Conservation (phyloP, 2,888 invertebrate species). For the Orchesella flavescens region DNA sequence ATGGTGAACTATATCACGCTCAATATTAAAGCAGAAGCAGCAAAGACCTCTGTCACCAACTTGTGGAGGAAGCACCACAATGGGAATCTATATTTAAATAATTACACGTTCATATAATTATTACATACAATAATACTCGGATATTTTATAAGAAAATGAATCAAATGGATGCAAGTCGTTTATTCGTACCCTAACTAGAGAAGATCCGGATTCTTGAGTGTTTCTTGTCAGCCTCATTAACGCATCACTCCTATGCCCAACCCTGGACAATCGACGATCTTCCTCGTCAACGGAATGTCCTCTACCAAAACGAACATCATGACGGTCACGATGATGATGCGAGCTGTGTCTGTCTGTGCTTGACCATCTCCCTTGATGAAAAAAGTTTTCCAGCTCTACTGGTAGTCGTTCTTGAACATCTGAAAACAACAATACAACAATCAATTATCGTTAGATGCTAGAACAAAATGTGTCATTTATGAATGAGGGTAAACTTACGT, state of each 20-base stretch:
- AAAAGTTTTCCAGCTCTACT: background rate
- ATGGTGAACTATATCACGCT: constrained; percentile 72
- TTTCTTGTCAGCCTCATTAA: constrained; percentile 62
- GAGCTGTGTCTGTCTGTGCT: background rate
- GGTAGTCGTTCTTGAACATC: constrained; percentile 5
- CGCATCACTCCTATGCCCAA: constrained; percentile 46
- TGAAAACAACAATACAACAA: constrained; percentile 27
- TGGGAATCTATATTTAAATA: constrained; percentile 53
- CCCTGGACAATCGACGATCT: constrained; percentile 40
- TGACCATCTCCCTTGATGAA: constrained; percentile 12
- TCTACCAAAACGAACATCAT: constrained; percentile 45
- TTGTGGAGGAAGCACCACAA: constrained; percentile 69
- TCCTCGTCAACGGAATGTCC: constrained; percentile 59
- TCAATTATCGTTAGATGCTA: background rate
- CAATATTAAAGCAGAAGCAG: constrained; percentile 70
- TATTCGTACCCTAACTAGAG: constrained; percentile 15
- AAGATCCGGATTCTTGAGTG: constrained; percentile 40
- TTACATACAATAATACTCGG: background rate
- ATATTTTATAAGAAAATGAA: background rate
- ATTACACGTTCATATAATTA: background rate
- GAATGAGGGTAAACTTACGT: background rate
- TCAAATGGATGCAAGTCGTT: background rate
- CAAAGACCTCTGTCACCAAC: constrained; percentile 70
- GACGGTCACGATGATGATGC: constrained; percentile 37
- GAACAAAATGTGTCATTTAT: background rate